These are phyloP conservation scores for Otolemur crassicaudatus DNA, from an alignment of 2,797 vertebrate genomes.

Conservation along the genomic window DNA sequence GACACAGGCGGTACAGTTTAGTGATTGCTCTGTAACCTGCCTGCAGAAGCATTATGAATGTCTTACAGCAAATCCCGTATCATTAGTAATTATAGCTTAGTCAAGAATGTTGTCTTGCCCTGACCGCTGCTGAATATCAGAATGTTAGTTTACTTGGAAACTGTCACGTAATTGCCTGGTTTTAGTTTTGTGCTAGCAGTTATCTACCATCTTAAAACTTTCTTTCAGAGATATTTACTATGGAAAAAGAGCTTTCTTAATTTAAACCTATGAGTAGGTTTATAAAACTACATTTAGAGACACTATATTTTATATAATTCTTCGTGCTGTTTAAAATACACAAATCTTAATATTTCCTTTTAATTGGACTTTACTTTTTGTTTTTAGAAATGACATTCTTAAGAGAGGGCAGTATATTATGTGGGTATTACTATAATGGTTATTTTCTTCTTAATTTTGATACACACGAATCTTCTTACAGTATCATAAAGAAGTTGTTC, in stretches of 20 bases:
- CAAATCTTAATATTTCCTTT: not conserved
- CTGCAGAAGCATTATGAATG: not conserved
- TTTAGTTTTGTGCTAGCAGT: not conserved
- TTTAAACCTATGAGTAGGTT: not conserved
- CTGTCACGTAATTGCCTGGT: not conserved
- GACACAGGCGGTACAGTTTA: fast-evolving
- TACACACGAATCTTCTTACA: conserved; percentile 85
- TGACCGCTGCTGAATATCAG: fast-evolving
- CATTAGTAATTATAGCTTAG: not conserved
- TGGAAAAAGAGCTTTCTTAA: not conserved
- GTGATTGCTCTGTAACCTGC: not conserved
- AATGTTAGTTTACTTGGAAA: not conserved
- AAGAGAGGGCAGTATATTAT: not conserved
- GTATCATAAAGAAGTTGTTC: conserved; percentile 99
- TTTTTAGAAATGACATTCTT: conserved; percentile 34
- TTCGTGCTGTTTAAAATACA: not conserved
- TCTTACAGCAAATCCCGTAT: fast-evolving
- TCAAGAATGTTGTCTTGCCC: not conserved
- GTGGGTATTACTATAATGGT: not conserved
- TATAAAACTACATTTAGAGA: not conserved
- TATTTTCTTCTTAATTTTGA: conserved; percentile 67
- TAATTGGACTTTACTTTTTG: conserved; percentile 14
- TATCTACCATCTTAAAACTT: not conserved
- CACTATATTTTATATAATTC: not conserved
- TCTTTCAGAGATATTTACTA: not conserved